Evolutionary conservation across 2,888 invertebrate species (phyloP).

Genomic region (Orchesellides sinensis): DNA sequence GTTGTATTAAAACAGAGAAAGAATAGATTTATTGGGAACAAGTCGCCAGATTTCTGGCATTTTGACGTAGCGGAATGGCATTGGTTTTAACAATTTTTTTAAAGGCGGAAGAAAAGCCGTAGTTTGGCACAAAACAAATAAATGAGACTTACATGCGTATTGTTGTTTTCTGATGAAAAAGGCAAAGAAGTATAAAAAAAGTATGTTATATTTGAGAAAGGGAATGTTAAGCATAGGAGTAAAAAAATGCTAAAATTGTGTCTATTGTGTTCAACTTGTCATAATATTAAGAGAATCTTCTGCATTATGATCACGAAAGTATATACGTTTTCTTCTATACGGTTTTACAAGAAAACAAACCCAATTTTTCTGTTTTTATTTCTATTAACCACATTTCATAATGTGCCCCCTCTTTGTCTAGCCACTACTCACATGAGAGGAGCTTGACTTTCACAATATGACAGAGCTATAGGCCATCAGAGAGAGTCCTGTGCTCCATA

Average conservation of each 20-base stretch:
- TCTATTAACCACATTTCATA: slow-evolving; percentile 65
- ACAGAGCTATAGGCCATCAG: background rate
- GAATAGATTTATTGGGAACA: slow-evolving; percentile 73
- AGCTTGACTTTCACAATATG: background rate
- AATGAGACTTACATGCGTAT: slow-evolving; percentile 1
- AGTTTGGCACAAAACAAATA: slow-evolving; percentile 30
- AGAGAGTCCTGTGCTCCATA: slow-evolving; percentile 29
- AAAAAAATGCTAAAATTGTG: slow-evolving; percentile 22
- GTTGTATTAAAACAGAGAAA: slow-evolving; percentile 17
- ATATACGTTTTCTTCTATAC: background rate
- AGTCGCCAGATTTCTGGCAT: slow-evolving; percentile 75
- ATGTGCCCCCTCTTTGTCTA: slow-evolving; percentile 25
- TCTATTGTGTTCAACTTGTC: slow-evolving; percentile 56
- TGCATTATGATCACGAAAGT: slow-evolving; percentile 13
- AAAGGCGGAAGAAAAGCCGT: background rate
- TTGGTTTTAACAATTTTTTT: slow-evolving; percentile 49
- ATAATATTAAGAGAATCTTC: slow-evolving; percentile 19
- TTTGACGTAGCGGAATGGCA: slow-evolving; percentile 63
- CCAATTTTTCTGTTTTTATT: slow-evolving; percentile 53
- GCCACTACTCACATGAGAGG: background rate
- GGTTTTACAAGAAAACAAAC: slow-evolving; percentile 19
- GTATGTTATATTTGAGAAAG: background rate
- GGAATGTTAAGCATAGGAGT: slow-evolving; percentile 1
- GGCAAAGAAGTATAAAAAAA: background rate
- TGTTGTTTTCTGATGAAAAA: slow-evolving; percentile 10